phyloP scores from a whole-genome alignment of 92 coral and sea anemone genomes.

The Umimayanthus chanpuru region DNA sequence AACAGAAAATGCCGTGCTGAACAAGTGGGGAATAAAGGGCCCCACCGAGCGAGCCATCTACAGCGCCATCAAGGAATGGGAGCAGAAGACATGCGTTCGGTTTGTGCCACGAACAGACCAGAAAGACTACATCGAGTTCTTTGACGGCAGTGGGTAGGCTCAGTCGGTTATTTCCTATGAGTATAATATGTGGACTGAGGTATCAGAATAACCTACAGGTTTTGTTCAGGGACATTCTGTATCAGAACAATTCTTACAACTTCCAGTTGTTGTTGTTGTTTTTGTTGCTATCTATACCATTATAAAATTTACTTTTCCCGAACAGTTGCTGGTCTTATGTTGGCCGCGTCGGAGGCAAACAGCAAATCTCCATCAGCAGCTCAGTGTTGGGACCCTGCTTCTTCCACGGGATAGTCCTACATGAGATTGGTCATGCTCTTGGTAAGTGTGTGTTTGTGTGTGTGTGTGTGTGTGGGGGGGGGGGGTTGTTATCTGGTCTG shows the following conservation, averaged over 20 bases:
- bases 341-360: constrained; percentile 78
- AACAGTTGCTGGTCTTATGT: constrained; percentile 92
- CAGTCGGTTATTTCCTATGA: not conserved
- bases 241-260: not conserved
- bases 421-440: constrained; percentile 91
- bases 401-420: constrained; percentile 83
- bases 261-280: not conserved
- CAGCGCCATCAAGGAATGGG: constrained; percentile 93
- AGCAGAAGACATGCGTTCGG: constrained; percentile 81
- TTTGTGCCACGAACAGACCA: constrained; percentile 86
- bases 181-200: too few relatives aligned
- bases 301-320: not conserved
- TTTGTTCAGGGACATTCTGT: not conserved
- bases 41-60: constrained; percentile 82
- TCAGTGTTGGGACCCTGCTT: constrained; percentile 54
- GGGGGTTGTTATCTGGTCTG: not conserved
- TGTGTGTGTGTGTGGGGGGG: too few relatives aligned
- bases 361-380: constrained; percentile 77
- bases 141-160: constrained; percentile 69
- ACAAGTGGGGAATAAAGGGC: constrained; percentile 68
- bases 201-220: too few relatives aligned
- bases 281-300: not conserved
- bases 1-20: constrained; percentile 65
- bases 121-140: constrained; percentile 83
- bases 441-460: constrained; percentile 50